These are phyloP conservation scores for Microlaimidae sp. DNA, from an alignment of 2,888 invertebrate species.

Conservation along the genomic window DNA sequence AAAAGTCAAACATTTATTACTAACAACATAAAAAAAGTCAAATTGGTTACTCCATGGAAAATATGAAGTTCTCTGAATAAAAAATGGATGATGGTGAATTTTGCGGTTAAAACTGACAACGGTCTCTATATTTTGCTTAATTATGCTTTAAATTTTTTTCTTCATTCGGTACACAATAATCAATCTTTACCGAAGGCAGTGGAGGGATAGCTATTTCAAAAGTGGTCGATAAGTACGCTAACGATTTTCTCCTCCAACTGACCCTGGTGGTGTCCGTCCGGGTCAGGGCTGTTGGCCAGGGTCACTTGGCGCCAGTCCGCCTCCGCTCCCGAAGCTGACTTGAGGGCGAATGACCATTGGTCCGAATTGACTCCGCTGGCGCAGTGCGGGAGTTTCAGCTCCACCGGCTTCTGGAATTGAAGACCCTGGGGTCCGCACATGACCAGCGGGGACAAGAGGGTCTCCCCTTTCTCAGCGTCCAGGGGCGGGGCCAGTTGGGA, in stretches of 20 bases:
- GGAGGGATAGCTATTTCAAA: too few species aligned
- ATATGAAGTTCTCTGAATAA: too few species aligned
- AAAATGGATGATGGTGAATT: too few species aligned
- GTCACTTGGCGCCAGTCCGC: constrained; percentile 11
- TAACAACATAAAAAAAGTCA: too few species aligned
- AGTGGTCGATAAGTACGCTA: constrained; percentile 76
- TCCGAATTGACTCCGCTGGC: constrained; percentile 39
- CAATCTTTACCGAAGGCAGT: too few species aligned
- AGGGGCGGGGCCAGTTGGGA: constrained; percentile 52
- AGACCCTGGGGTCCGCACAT: constrained; percentile 89
- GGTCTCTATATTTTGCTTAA: too few species aligned
- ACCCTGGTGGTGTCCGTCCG: constrained; percentile 44
- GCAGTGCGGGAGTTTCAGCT: constrained; percentile 64
- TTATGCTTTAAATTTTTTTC: too few species aligned
- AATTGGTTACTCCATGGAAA: too few species aligned
- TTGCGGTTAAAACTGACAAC: too few species aligned
- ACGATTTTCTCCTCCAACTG: constrained; percentile 62
- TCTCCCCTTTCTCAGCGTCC: constrained; percentile 82
- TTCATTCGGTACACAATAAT: too few species aligned
- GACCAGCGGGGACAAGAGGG: constrained; percentile 76
- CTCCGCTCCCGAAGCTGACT: constrained; percentile 32
- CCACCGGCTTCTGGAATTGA: constrained; percentile 69
- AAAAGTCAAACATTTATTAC: too few species aligned
- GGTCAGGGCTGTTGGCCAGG: background rate
- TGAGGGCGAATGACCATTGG: constrained; percentile 43